Conservation (phyloP, 2,888 invertebrate genomes). For the Steinernema hermaphroditum region DNA sequence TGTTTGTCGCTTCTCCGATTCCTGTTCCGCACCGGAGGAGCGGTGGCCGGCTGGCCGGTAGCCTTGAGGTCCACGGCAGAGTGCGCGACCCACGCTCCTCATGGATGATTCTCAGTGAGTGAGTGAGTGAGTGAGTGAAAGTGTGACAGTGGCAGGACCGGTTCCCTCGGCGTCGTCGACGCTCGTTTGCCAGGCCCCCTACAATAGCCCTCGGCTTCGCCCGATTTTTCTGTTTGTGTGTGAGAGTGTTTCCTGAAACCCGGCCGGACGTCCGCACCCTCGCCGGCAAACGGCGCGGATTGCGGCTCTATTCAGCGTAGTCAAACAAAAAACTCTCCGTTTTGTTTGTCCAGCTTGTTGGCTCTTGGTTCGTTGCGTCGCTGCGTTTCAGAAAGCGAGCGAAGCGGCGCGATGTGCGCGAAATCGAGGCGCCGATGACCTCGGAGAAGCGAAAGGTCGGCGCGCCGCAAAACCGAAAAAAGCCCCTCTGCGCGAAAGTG, state of each 20-base stretch:
- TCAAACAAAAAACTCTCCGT: constrained; percentile 28
- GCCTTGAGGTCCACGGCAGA: constrained; percentile 26
- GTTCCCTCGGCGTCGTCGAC: constrained; percentile 20
- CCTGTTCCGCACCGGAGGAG: constrained; percentile 17
- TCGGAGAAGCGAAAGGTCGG: constrained; percentile 24
- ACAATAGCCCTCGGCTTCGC: constrained; percentile 29
- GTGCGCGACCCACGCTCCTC: constrained; percentile 10
- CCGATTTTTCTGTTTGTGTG: constrained; percentile 7
- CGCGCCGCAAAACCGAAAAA: constrained; percentile 18
- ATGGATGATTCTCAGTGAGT: background rate
- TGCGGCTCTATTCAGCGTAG: constrained; percentile 19
- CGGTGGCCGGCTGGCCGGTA: constrained; percentile 9
- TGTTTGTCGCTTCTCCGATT: constrained; percentile 23
- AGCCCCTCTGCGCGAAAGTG: constrained; percentile 29
- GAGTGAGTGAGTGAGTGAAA: constrained; percentile 12
- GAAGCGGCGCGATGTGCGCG: constrained; percentile 8
- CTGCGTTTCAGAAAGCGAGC: constrained; percentile 15
- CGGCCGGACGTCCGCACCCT: constrained; percentile 27
- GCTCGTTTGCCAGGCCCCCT: constrained; percentile 8
- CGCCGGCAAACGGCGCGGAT: constrained; percentile 19
- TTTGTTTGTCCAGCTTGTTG: constrained; percentile 30
- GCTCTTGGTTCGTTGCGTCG: constrained; percentile 19
- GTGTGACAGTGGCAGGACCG: constrained; percentile 28
- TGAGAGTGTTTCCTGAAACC: constrained; percentile 28
- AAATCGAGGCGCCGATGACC: constrained; percentile 30